Base-by-base conservation (phyloP, 2,797 vertebrate genomes). In the Falco concolor region DNA sequence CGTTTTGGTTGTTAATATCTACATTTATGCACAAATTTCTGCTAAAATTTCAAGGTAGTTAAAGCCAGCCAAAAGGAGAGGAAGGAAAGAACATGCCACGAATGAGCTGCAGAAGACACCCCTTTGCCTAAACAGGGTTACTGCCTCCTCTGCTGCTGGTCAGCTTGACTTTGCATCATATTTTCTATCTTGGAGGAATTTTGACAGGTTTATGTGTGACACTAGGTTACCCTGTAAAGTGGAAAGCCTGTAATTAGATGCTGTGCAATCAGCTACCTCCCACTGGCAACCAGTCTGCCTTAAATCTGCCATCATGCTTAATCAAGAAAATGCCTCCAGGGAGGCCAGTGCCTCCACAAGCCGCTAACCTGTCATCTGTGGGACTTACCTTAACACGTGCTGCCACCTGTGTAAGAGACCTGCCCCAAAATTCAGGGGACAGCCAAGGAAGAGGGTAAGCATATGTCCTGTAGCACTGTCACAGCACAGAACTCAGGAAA, bases 231-330 rank as follows among this genome's bases (percentile, higher is more conserved):
- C 91, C 74, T 94, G 81, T 88, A 85, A 96, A 87, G 96, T 68
- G 90, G 16, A 68, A 97, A 97, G 89, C 94, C 97, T 97, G 88
- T 96, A 98, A 98, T 98, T 97, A 98, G 75, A 91, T 61, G 68
- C 44, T 78, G 81, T 59, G 23, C 73, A 78, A 56, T 95, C 84
- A 91, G 12, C 81, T 94, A 50, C 87, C 92, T 97, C 94, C 77
- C 81, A 91, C 57, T 94, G 89, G 94, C 96, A 97, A 89, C 89
- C 77, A 86, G 87, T 72, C 63, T 59, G 81, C 96, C 95, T 97
- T 98, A 98, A 98, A 98, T 98, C 97, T 97, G 95, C 96, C 97
- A 97, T 95, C 90, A 91, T 72, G 93, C 97, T 98, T 97, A 97
- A 98, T 97, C 96, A 98, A 94, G 75, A 23, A 84, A 93, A 92